Percentiles rank a stretch among this genome's conserved stretches.
These are phyloP conservation scores for Calyptommatus sinebrachiatus DNA, from an alignment of 2,113 vertebrate genomes.

Conservation along the genomic window DNA sequence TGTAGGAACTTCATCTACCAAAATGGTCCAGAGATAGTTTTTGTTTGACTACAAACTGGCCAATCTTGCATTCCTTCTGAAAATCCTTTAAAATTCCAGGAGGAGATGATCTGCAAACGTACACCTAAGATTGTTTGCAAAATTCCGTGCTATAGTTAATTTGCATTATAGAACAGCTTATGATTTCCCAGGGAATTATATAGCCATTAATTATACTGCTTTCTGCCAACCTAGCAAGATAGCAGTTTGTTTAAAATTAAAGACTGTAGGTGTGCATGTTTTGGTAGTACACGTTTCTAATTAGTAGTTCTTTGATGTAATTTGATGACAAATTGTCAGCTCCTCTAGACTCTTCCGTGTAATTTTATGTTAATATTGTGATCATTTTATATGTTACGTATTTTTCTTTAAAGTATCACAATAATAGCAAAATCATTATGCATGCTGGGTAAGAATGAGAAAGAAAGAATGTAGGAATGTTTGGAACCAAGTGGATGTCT, in stretches of 20 bases:
- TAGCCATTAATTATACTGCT: constrained; percentile 18
- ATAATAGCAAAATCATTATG: no score
- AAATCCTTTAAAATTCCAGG: constrained; percentile 23
- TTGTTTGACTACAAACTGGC: background rate
- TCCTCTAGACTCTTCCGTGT: background rate
- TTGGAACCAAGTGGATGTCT: no score
- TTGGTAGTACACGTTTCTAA: background rate
- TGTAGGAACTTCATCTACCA: constrained; percentile 2
- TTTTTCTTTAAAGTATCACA: no score
- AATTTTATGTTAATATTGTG: no score
- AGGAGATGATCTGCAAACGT: constrained; percentile 7
- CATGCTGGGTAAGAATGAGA: no score
- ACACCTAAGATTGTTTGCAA: constrained; percentile 5
- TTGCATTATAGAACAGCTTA: background rate
- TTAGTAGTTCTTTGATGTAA: background rate
- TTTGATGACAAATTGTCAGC: background rate
- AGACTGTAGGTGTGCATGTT: background rate
- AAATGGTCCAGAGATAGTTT: accelerated
- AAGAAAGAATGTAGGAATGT: no score
- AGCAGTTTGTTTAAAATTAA: constrained; percentile 8
- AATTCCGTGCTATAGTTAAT: background rate
- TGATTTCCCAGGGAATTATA: background rate
- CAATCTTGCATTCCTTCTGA: constrained; percentile 7
- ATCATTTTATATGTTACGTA: no score
- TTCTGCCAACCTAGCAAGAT: background rate